Evolutionary conservation across 2,888 invertebrate species (phyloP), one percentile per base, ranked within the genome.

Genomic region (Schizaphis graminum): DNA sequence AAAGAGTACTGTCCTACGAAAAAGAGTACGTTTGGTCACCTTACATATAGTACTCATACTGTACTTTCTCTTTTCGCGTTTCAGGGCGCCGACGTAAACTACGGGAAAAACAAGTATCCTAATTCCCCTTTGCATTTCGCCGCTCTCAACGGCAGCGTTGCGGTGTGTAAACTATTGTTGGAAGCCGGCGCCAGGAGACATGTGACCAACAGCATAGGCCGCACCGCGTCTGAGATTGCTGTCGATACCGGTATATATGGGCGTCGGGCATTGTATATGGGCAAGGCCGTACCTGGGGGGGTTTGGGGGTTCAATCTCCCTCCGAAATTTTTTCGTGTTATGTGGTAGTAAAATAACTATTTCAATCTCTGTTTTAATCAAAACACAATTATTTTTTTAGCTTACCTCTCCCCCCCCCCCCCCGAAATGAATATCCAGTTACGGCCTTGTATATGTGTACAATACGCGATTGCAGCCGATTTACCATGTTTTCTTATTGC

Each of bases 61-160:
- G 56, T 94, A 95, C 95, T 96, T 97, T 35, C n/a, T 11, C 90
- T n/a, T 16, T 26, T 26, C 3, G 16, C 0, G 16, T 91, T 56
- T 67, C 96, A 99, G 98, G 99, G 99, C 21, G 99, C 99, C 41
- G 98, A 99, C 96, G 98, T 99, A 0, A 98, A 99, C 96, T 97
- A 97, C 61, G 98, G 98, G 94, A 97, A 98, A 95, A 99, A 99
- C 96, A 98, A 98, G 95, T 98, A 99, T 95, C 98, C 97, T 93
- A 99, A 99, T 96, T 98, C 99, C 0, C 97, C 99, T 0, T 96
- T 99, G 53, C 99, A 99, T 96, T 99, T 99, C 96, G 99, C 98
- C n/a, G 99, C 99, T 2, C 96, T 99, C 13, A 98, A 99, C 56
- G 99, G 99, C 3, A 99, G 98, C 95, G 97, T 97, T 0, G 98